A percentile compares a stretch with the other conserved stretches of the same genome.
These are phyloP conservation scores for Bombus waltoni DNA, from an alignment of 1,140 invertebrate species.

Conservation along the genomic window DNA sequence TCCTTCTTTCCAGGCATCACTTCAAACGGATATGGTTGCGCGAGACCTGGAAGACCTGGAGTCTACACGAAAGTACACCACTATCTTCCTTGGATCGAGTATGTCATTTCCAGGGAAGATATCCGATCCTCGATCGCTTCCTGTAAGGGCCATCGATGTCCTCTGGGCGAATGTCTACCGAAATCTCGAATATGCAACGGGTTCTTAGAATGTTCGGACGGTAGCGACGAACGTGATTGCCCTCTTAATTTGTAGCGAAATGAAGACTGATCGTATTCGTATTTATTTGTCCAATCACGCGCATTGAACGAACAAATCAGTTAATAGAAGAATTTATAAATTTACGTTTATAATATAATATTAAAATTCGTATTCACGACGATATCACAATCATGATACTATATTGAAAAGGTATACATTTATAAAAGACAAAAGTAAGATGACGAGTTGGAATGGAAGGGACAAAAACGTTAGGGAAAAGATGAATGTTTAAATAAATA, in stretches of 20 bases:
- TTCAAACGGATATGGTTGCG: slow-evolving; percentile 94
- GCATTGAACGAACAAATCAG: neutral
- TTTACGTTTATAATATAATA: neutral
- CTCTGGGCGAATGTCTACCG: slow-evolving; percentile 89
- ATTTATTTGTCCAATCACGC: slow-evolving; percentile 7
- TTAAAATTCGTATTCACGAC: neutral
- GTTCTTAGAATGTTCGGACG: slow-evolving; percentile 89
- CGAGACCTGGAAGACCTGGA: slow-evolving; percentile 91
- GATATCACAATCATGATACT: neutral
- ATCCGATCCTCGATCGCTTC: slow-evolving; percentile 69
- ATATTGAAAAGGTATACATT: neutral
- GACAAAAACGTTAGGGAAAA: too few relatives aligned
- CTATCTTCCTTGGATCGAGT: slow-evolving; percentile 90
- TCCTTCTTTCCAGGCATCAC: slow-evolving; percentile 87
- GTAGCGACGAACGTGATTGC: slow-evolving; percentile 86
- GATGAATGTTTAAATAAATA: neutral
- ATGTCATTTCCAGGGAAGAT: slow-evolving; percentile 81
- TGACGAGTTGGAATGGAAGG: too few relatives aligned
- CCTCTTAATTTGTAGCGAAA: slow-evolving; percentile 45
- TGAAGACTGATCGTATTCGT: slow-evolving; percentile 40
- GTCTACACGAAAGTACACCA: slow-evolving; percentile 94
- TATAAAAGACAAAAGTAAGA: neutral
- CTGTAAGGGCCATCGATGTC: slow-evolving; percentile 89
- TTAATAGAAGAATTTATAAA: neutral
- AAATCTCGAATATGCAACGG: slow-evolving; percentile 89